Base-by-base conservation (phyloP, 2,888 invertebrate species). In the Pteria penguin region DNA sequence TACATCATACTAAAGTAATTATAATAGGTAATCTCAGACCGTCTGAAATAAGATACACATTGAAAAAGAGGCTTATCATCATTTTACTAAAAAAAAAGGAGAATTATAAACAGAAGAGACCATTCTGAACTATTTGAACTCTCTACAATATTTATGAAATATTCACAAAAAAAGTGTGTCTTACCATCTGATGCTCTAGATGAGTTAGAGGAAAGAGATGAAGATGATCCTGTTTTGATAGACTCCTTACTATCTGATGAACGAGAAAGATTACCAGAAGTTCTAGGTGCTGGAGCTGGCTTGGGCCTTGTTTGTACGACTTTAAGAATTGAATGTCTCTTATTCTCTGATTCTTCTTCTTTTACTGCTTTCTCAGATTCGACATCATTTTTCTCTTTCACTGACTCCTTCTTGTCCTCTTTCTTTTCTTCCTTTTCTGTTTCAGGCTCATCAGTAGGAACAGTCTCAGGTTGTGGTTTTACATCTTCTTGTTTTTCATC, bases 301-400 rank as follows among this genome's bases (percentile, higher is more conserved):
- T 63, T 63, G 1, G 4, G 36, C 18, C 22, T 22, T 8, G 33
- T 26, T 32, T 63, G 63, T 2, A 63, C 63, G 5, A 26, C 36
- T 22, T 32, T 18, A n/a, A 63, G 26, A 29, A 63, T 63, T 22
- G 63, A 63, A 63, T 63, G 63, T 63, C 63, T 32, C 22, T 32
- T 14, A 22, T 22, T 36, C 14, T 63, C 32, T 3, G 32, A 14
- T 11, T 63, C 63, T 2, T 29, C 33, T 33, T 32, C 26, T 32
- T 32, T 24, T 32, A 36, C 36, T 32, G 24, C 33, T 33, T 32
- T 18, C 22, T n/a, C 27, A 8, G 4, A 26, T 60, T 60, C 27
- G 26, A 60, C 60, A 45, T 45, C 45, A 8, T 45, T 18, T 45
- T 45, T 45, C 45, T 22, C n/a, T 3, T 11, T 18, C n/a, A 22